phyloP scores from a whole-genome alignment of 1,140 invertebrate species.

The Drosophila sp. region DNA sequence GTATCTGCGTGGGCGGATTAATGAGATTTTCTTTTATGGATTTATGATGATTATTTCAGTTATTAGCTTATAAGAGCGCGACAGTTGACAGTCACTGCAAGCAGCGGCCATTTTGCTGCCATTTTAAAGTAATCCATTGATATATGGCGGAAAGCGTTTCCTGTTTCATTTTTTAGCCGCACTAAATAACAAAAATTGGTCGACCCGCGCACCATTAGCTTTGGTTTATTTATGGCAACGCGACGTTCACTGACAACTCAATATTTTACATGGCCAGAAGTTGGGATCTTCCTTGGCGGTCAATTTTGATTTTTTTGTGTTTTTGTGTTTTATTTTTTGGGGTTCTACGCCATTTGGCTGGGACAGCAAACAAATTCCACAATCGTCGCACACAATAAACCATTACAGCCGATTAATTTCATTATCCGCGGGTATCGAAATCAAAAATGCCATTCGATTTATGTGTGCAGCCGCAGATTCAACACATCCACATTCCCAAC shows the following conservation, averaged over 20 bases:
- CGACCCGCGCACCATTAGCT: slow-evolving; percentile 69
- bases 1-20: slow-evolving; percentile 44
- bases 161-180: slow-evolving; percentile 42
- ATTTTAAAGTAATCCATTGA: slow-evolving; percentile 77
- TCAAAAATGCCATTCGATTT: slow-evolving; percentile 77
- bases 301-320: slow-evolving; percentile 44
- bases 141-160: slow-evolving; percentile 40
- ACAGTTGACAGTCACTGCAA: slow-evolving; percentile 41
- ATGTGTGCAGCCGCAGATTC: slow-evolving; percentile 67
- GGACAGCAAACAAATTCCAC: slow-evolving; percentile 54
- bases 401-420: slow-evolving; percentile 83
- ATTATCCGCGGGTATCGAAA: slow-evolving; percentile 73
- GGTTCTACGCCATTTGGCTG: slow-evolving; percentile 28
- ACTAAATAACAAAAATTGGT: slow-evolving; percentile 79
- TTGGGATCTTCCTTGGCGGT: slow-evolving; percentile 44
- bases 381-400: slow-evolving; percentile 77
- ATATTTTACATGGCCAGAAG: slow-evolving; percentile 55
- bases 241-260: slow-evolving; percentile 75
- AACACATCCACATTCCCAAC: slow-evolving; percentile 33
- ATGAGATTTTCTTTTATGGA: slow-evolving; percentile 74
- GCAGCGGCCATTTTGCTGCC: slow-evolving; percentile 10
- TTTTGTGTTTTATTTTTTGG: slow-evolving; percentile 31
- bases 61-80: slow-evolving; percentile 70
- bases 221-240: slow-evolving; percentile 71
- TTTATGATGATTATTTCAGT: slow-evolving; percentile 74